Evolutionary conservation across 2,797 vertebrate genomes (phyloP).

Genomic region (Mormyrops boulengeri): DNA sequence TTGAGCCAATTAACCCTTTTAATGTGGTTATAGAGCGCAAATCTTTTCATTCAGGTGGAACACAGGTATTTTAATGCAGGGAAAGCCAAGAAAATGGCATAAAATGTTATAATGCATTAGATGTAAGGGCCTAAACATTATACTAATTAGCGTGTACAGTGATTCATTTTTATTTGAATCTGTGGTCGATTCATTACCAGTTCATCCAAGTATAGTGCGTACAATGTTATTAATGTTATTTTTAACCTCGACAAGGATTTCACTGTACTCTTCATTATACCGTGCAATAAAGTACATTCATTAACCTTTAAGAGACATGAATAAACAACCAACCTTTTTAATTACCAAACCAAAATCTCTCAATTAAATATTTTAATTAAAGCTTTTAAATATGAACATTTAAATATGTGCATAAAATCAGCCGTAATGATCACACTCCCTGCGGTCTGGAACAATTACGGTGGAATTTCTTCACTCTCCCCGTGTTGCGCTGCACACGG

Average conservation of each 20-base stretch:
- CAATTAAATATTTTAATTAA: conserved; percentile 57
- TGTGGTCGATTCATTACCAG: conserved; percentile 40
- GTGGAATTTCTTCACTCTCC: conserved; percentile 57
- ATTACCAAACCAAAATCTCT: conserved; percentile 63
- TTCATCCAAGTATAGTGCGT: conserved; percentile 40
- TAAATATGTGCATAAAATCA: conserved; percentile 71
- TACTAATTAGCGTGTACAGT: conserved; percentile 55
- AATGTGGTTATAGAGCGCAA: conserved; percentile 52
- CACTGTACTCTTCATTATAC: conserved; percentile 16
- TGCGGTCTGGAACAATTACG: conserved; percentile 64
- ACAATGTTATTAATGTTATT: conserved; percentile 53
- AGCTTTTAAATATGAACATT: conserved; percentile 69
- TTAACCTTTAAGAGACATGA: conserved; percentile 66
- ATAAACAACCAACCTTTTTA: conserved; percentile 67
- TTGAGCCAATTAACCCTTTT: conserved; percentile 51
- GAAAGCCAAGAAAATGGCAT: conserved; percentile 20
- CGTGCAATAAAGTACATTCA: conserved; percentile 53
- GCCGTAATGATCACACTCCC: conserved; percentile 61
- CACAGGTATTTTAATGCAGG: conserved; percentile 43
- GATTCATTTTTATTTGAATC: conserved; percentile 53
- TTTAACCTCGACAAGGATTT: conserved; percentile 41
- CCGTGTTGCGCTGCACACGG: conserved; percentile 44
- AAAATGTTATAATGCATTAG: conserved; percentile 52
- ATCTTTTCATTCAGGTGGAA: conserved; percentile 42
- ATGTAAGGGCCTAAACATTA: conserved; percentile 59